Evolutionary conservation across 2,797 vertebrate species (phyloP).

Genomic region (Cossypha dichroa): DNA sequence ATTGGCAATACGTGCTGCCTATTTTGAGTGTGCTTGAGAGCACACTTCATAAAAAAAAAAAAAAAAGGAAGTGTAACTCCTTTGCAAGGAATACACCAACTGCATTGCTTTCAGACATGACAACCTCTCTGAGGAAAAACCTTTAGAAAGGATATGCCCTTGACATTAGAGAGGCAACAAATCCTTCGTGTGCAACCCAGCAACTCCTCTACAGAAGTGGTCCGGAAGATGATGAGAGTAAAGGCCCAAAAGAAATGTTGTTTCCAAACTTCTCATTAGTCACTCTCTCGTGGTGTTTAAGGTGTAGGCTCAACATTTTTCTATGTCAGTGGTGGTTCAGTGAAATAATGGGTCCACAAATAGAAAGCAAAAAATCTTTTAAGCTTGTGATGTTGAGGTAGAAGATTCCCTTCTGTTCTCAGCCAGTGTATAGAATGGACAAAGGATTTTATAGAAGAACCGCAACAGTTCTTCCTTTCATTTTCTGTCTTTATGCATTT

Average conservation of each 20-base stretch:
- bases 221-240: neutral
- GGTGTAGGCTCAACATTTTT: neutral
- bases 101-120: neutral
- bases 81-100: neutral
- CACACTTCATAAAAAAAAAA: neutral
- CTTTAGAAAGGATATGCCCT: neutral
- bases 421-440: neutral
- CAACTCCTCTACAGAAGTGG: neutral
- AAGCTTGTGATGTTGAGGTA: neutral
- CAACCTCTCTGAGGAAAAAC: neutral
- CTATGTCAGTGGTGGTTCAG: neutral
- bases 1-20: accelerated
- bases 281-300: neutral
- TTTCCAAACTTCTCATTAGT: neutral
- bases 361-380: neutral
- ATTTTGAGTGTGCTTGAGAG: neutral
- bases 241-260: neutral
- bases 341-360: neutral
- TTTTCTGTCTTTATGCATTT: neutral
- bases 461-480: neutral
- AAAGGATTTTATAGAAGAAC: neutral
- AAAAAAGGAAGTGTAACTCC: neutral
- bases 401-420: neutral
- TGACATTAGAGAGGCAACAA: neutral
- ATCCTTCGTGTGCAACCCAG: neutral